A percentile compares a stretch with the other conserved stretches of the same genome.
phyloP scores from a whole-genome alignment of 2,113 vertebrate species.

The Dinomys branickii region DNA sequence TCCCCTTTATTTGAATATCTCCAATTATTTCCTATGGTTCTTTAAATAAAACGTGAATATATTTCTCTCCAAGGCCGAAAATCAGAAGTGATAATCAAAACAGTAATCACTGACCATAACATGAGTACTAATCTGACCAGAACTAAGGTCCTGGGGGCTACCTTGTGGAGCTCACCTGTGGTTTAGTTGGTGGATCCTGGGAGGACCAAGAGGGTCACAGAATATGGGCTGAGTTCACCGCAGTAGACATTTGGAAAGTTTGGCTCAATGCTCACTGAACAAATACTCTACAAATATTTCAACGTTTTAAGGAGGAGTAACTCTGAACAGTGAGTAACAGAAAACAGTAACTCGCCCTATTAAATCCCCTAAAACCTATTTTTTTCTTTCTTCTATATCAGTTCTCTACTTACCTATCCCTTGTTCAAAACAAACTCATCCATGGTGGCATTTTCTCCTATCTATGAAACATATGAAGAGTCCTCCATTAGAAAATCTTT shows the following conservation, averaged over 20 bases:
- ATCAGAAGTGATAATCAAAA: not conserved
- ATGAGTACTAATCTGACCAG: not conserved
- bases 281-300: constrained; percentile 12
- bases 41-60: not conserved
- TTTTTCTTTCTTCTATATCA: not conserved
- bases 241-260: not conserved
- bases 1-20: constrained; percentile 28
- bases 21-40: not conserved
- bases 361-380: not conserved
- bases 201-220: not conserved
- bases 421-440: not conserved
- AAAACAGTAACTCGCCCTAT: not conserved
- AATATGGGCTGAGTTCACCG: not conserved
- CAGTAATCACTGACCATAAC: not conserved
- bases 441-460: no score
- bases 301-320: not conserved
- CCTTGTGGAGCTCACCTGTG: not conserved
- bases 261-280: not conserved
- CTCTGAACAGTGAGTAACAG: not conserved
- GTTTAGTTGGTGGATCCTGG: not conserved
- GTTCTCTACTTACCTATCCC: not conserved
- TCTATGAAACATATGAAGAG: not conserved
- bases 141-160: not conserved
- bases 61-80: not conserved
- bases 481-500: not conserved